Evolutionary conservation across 2,113 vertebrate genomes (phyloP).

Genomic region (Perca fluviatilis): DNA sequence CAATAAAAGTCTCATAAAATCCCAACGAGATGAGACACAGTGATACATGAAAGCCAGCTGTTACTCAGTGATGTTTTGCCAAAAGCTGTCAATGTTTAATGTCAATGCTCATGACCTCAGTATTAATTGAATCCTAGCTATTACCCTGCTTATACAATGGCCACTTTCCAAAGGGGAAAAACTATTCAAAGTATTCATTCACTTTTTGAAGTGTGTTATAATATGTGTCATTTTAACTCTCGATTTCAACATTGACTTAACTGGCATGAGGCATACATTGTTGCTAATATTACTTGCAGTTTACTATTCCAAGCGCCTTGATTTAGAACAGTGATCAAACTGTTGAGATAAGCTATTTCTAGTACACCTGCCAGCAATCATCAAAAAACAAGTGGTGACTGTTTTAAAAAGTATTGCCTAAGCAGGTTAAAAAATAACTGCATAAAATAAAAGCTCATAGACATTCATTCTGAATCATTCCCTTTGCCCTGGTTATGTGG

Average conservation of each 20-base stretch:
- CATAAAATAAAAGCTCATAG: neutral
- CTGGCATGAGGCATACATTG: neutral
- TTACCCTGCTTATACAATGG: neutral
- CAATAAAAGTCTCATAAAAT: conserved; percentile 38
- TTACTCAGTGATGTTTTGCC: neutral
- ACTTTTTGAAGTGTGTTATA: neutral
- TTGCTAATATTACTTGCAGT: neutral
- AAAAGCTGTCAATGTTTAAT: neutral
- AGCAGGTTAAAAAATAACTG: neutral
- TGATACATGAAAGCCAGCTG: neutral
- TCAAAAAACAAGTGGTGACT: neutral
- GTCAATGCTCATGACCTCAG: neutral
- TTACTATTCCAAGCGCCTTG: neutral
- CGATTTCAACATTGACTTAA: neutral
- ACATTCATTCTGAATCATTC: neutral
- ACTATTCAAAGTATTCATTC: neutral
- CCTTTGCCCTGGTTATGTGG: neutral
- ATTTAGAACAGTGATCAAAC: neutral
- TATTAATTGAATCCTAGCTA: neutral
- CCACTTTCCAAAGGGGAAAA: neutral
- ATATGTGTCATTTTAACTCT: neutral
- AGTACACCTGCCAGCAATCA: neutral
- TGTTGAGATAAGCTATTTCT: neutral
- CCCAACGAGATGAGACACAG: neutral
- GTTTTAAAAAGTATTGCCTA: neutral